Conservation (phyloP, 2,113 vertebrate species). For the Phyllostomus hastatus region DNA sequence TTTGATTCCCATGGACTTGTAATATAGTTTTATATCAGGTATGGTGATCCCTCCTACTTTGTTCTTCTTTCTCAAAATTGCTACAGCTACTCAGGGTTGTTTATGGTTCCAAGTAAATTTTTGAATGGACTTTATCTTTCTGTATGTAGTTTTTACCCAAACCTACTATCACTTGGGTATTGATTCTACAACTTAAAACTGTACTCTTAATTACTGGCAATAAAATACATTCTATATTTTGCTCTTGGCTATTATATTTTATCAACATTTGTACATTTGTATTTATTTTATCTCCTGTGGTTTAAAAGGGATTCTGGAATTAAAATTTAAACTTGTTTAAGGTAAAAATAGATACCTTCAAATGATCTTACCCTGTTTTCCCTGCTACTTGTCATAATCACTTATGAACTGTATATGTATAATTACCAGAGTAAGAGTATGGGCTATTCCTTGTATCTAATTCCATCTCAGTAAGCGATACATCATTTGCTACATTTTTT, state of each 20-base stretch:
- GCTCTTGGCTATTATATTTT: background rate
- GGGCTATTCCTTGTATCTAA: background rate
- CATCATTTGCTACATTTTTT: background rate
- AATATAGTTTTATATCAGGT: too few relatives aligned
- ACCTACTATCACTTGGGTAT: background rate
- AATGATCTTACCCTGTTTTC: background rate
- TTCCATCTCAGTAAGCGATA: background rate
- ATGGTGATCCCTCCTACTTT: too few relatives aligned
- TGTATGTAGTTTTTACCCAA: background rate
- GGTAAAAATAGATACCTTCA: background rate
- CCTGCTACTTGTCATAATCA: background rate
- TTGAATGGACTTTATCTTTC: background rate
- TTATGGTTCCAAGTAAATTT: too few relatives aligned
- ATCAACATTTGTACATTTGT: background rate
- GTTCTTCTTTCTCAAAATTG: too few relatives aligned
- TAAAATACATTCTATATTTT: background rate
- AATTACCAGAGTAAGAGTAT: background rate
- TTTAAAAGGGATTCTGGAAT: background rate
- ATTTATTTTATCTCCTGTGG: background rate
- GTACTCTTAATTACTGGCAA: background rate
- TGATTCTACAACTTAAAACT: background rate
- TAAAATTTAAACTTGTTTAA: background rate
- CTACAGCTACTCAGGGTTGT: too few relatives aligned
- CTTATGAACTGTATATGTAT: background rate
- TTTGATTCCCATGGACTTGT: too few relatives aligned